phyloP scores from a whole-genome alignment of 2,797 vertebrate genomes.

The Melanogrammus aeglefinus region DNA sequence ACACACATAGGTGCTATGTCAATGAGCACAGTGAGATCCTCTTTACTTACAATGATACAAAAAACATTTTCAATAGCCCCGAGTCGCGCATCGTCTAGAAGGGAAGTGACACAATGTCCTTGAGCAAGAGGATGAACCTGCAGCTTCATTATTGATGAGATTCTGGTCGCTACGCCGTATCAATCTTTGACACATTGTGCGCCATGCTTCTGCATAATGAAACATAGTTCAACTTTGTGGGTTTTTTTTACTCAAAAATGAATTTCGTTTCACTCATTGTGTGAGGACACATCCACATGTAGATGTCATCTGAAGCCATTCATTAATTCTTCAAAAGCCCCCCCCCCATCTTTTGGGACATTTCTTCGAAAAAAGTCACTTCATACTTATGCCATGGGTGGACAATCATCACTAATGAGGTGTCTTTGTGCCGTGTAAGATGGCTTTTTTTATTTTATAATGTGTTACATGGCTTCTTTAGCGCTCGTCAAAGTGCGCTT shows the following conservation, averaged over 20 bases:
- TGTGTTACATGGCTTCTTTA: constrained; percentile 54
- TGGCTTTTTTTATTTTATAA: constrained; percentile 60
- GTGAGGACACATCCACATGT: constrained; percentile 24
- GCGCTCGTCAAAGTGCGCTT: constrained; percentile 41
- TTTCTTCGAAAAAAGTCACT: constrained; percentile 49
- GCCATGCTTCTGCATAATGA: constrained; percentile 12
- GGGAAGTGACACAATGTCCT: too few species aligned
- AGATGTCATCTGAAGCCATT: constrained; percentile 55
- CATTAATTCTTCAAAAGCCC: constrained; percentile 54
- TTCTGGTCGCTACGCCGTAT: background rate
- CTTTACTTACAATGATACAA: too few species aligned
- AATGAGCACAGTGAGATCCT: too few species aligned
- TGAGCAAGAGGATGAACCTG: constrained; percentile 22
- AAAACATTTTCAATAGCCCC: too few species aligned
- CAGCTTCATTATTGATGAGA: background rate
- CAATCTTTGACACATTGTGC: background rate
- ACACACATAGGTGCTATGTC: too few species aligned
- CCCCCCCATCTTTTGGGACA: constrained; percentile 51
- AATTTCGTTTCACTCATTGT: constrained; percentile 41
- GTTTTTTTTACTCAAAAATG: constrained; percentile 12
- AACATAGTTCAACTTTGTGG: constrained; percentile 16
- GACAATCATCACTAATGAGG: constrained; percentile 61
- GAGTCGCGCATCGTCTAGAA: too few species aligned
- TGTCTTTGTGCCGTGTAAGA: constrained; percentile 48
- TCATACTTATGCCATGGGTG: constrained; percentile 54